Percentiles rank a stretch among this genome's conserved stretches.
Conservation (phyloP, 2,888 invertebrate genomes). For the Eumacrocentrus americanus region DNA sequence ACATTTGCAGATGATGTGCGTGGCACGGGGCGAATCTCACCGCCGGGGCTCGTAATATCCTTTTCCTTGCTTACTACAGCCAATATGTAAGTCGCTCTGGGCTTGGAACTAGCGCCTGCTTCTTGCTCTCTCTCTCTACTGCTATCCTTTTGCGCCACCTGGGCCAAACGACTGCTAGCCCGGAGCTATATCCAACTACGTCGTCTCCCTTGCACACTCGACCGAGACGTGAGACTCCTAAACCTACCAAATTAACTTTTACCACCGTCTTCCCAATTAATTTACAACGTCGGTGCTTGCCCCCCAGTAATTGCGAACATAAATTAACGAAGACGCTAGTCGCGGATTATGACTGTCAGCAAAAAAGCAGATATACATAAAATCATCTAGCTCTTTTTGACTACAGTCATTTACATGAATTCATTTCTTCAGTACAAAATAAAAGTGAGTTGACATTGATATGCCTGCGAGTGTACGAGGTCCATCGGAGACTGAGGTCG, state of each 20-base stretch:
- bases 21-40: constrained; percentile 15
- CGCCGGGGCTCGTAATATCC: constrained; percentile 8
- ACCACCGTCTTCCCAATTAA: constrained; percentile 58
- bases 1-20: constrained; percentile 19
- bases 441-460: no score
- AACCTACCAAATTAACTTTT: constrained; percentile 59
- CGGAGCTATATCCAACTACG: constrained; percentile 3
- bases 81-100: constrained; percentile 27
- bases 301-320: constrained; percentile 53
- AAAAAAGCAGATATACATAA: constrained; percentile 5
- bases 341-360: constrained; percentile 20
- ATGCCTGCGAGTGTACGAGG: neutral
- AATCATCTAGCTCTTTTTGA: no score
- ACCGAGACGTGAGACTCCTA: constrained; percentile 1
- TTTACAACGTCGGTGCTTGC: constrained; percentile 48
- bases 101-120: constrained; percentile 13
- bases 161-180: constrained; percentile 54
- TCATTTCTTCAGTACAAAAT: no score
- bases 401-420: no score
- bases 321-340: constrained; percentile 52
- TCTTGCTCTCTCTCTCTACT: constrained; percentile 2
- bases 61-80: constrained; percentile 2
- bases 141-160: constrained; percentile 44
- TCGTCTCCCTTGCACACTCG: constrained; percentile 8
- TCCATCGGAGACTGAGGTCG: constrained; percentile 2